phyloP scores from a whole-genome alignment of 1,140 invertebrate genomes.

The Drosophila subobscura region DNA sequence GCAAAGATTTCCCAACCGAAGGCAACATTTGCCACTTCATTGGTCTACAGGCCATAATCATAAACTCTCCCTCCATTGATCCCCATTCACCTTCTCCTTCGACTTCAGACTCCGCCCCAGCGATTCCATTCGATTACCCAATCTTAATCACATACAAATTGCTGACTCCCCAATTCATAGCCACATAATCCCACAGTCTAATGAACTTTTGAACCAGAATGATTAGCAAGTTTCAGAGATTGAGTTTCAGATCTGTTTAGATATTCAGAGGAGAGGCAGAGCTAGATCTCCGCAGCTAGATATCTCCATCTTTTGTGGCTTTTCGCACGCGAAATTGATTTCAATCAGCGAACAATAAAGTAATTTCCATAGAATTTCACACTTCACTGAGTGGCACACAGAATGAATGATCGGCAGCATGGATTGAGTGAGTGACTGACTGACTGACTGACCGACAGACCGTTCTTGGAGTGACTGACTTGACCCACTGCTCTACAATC shows the following conservation, averaged over 20 bases:
- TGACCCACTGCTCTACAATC: constrained; percentile 67
- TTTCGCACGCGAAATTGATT: constrained; percentile 70
- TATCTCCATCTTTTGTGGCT: constrained; percentile 13
- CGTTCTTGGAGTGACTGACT: constrained; percentile 14
- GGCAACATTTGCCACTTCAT: constrained; percentile 21
- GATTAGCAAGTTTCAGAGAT: constrained; percentile 13
- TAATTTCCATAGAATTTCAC: constrained; percentile 73
- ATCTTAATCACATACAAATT: constrained; percentile 45
- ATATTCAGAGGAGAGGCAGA: background rate
- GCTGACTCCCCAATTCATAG: background rate
- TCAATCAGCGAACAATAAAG: constrained; percentile 73
- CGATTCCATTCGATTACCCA: constrained; percentile 27
- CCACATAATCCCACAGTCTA: constrained; percentile 8
- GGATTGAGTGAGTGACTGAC: constrained; percentile 3
- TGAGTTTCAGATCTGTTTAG: constrained; percentile 14
- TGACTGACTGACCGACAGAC: constrained; percentile 10
- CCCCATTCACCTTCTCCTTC: constrained; percentile 34
- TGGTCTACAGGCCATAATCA: constrained; percentile 8
- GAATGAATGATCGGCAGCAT: constrained; percentile 11
- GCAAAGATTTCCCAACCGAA: constrained; percentile 21
- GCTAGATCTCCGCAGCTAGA: background rate
- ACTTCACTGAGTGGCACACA: constrained; percentile 49
- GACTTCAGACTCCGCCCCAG: constrained; percentile 10
- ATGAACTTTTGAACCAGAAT: constrained; percentile 66
- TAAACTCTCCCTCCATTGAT: constrained; percentile 12